Conservation (phyloP, 1,140 invertebrate species). For the Calycopis cecrops region DNA sequence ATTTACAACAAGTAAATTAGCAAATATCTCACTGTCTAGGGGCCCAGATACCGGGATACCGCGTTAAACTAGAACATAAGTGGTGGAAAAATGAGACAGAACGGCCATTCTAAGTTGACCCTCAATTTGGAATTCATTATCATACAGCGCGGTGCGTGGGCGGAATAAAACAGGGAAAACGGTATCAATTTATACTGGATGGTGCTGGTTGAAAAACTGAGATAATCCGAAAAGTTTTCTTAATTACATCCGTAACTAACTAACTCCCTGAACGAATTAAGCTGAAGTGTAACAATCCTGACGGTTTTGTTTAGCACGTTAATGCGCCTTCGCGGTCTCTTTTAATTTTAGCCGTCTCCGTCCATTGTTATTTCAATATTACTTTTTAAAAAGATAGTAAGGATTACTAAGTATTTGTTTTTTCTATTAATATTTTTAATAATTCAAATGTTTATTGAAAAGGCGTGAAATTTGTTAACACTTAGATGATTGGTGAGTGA, state of each 20-base stretch:
- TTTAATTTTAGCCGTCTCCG: not conserved
- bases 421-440: no score
- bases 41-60: constrained; percentile 49
- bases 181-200: constrained; percentile 35
- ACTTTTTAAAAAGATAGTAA: no score
- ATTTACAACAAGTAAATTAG: constrained; percentile 62
- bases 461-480: no score
- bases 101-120: constrained; percentile 37
- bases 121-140: constrained; percentile 28
- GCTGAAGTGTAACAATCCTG: constrained; percentile 38
- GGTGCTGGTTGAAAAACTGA: constrained; percentile 53
- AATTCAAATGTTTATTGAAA: no score
- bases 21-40: constrained; percentile 63
- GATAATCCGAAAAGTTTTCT: constrained; percentile 68
- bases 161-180: constrained; percentile 26
- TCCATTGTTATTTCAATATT: not conserved
- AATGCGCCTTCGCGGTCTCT: constrained; percentile 4
- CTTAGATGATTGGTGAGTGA: no score
- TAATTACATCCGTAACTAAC: constrained; percentile 63
- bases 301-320: constrained; percentile 16
- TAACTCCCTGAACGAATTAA: constrained; percentile 66
- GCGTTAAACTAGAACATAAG: constrained; percentile 64
- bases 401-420: no score
- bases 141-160: constrained; percentile 16
- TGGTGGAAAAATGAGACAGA: constrained; percentile 56